A percentile compares a stretch with the other conserved stretches of the same genome.
phyloP scores from a whole-genome alignment of 2,888 invertebrate species.

The Ormyrus nitidulus region DNA sequence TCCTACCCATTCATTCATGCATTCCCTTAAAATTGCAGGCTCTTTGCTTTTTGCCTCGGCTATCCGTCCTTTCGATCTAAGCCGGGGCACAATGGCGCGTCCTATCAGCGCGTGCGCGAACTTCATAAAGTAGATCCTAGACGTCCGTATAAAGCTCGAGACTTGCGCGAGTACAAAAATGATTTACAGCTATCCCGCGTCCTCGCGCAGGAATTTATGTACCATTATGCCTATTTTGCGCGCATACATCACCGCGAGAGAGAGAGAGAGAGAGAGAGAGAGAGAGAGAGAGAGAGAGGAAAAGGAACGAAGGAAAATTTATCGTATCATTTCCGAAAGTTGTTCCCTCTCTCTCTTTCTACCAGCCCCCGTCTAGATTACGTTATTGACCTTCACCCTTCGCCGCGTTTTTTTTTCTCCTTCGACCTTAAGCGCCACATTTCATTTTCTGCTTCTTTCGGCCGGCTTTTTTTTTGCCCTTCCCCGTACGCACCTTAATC shows the following conservation, averaged over 20 bases:
- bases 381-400: constrained; percentile 50
- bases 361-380: constrained; percentile 30
- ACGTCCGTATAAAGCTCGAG: neutral
- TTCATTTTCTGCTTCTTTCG: constrained; percentile 36
- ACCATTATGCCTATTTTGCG: constrained; percentile 39
- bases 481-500: constrained; percentile 27
- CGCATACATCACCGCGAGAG: constrained; percentile 21
- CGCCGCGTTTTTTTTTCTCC: constrained; percentile 11
- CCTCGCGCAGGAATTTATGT: constrained; percentile 37
- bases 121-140: neutral
- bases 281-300: constrained; percentile 13
- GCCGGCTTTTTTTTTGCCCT: constrained; percentile 19
- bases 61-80: constrained; percentile 14
- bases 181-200: constrained; percentile 29
- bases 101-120: constrained; percentile 5
- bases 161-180: constrained; percentile 28
- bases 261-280: neutral
- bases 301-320: constrained; percentile 15
- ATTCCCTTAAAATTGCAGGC: neutral
- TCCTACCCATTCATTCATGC: neutral
- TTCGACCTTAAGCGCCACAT: constrained; percentile 31
- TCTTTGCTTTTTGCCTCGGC: neutral
- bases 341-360: neutral
- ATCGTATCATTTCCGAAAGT: constrained; percentile 37
- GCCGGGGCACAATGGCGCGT: neutral